These are phyloP conservation scores for Allophyes oxyacanthae DNA, from an alignment of 2,888 invertebrate genomes.

Conservation along the genomic window DNA sequence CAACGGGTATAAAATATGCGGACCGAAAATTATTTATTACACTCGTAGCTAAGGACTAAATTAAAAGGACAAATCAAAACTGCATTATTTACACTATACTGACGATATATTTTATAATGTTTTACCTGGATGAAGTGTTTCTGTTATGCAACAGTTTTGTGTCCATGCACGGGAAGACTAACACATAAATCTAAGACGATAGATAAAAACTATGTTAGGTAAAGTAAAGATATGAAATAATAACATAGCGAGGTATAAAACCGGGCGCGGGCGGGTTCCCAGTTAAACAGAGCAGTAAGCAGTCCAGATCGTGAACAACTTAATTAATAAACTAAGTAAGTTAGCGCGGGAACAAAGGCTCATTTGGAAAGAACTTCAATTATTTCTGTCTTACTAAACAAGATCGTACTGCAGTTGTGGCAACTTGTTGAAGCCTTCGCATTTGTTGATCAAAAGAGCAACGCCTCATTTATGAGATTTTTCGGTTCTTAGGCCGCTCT, in stretches of 20 bases:
- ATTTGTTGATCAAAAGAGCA: constrained; percentile 7
- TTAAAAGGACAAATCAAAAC: too few species aligned
- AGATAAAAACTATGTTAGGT: neutral
- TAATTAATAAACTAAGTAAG: constrained; percentile 55
- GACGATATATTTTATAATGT: too few species aligned
- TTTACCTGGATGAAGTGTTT: too few species aligned
- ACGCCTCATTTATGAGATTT: too few species aligned
- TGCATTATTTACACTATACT: too few species aligned
- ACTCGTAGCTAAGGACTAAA: too few species aligned
- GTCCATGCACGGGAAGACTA: neutral
- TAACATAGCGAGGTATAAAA: constrained; percentile 14
- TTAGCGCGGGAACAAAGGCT: constrained; percentile 46
- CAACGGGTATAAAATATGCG: too few species aligned
- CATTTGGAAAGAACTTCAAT: constrained; percentile 49
- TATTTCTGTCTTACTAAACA: constrained; percentile 40
- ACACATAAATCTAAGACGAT: neutral
- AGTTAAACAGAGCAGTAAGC: constrained; percentile 26
- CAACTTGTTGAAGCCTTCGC: constrained; percentile 27
- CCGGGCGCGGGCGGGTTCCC: constrained; percentile 7
- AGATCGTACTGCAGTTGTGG: constrained; percentile 20
- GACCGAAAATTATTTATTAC: too few species aligned
- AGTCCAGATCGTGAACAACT: constrained; percentile 41
- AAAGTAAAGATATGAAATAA: constrained; percentile 1
- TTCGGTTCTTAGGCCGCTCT: too few species aligned
- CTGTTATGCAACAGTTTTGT: neutral